A percentile compares a stretch with the other conserved stretches of the same genome.
Evolutionary conservation across 2,113 vertebrate genomes (phyloP).

Genomic region (Coturnix japonica): DNA sequence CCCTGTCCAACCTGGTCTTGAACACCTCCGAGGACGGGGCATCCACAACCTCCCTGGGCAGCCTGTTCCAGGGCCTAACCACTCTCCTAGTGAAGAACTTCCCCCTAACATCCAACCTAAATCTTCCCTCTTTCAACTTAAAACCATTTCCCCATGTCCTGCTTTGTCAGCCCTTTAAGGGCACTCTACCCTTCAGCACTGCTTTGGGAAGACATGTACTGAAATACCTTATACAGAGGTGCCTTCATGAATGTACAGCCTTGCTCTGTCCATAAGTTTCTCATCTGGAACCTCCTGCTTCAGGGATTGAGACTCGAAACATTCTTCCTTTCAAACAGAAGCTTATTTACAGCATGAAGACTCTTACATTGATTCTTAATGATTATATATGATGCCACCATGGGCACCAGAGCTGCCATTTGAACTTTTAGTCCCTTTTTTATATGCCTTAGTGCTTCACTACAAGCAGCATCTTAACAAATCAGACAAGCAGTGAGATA

Average conservation of each 20-base stretch:
- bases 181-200: not conserved
- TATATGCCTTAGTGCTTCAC: not conserved
- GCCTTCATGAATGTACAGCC: not conserved
- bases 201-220: not conserved
- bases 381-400: accelerated
- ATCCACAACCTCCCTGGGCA: too few species aligned
- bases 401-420: not conserved
- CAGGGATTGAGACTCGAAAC: not conserved
- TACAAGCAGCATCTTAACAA: not conserved
- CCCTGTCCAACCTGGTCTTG: too few species aligned
- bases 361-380: not conserved
- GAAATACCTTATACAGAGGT: not conserved
- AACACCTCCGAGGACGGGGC: too few species aligned
- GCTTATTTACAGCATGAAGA: not conserved
- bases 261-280: not conserved
- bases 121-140: too few species aligned
- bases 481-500: not conserved
- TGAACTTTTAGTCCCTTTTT: not conserved
- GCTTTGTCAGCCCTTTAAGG: too few species aligned
- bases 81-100: too few species aligned
- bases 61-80: too few species aligned
- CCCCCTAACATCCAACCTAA: too few species aligned
- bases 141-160: too few species aligned
- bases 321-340: not conserved
- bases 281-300: not conserved